Evolutionary conservation across 2,113 vertebrate species (phyloP).

Genomic region (Thunnus maccoyii): DNA sequence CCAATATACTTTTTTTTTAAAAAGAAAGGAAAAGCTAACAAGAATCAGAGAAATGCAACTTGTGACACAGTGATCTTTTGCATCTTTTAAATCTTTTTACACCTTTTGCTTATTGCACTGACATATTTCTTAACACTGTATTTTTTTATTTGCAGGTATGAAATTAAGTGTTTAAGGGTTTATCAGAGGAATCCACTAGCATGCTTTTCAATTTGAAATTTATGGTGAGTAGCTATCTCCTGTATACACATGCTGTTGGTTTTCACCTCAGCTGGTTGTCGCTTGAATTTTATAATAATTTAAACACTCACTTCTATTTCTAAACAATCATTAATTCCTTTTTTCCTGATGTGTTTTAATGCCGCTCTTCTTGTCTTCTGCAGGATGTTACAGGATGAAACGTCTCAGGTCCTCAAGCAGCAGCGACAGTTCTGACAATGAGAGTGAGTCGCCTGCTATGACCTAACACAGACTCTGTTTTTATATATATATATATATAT

Average conservation of each 20-base stretch:
- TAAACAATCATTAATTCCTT: not conserved
- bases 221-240: constrained; percentile 75
- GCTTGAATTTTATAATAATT: too few species aligned
- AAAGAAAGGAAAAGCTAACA: not conserved
- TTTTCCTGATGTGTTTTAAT: not conserved
- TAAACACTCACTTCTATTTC: too few species aligned
- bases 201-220: constrained; percentile 74
- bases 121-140: not conserved
- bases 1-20: not conserved
- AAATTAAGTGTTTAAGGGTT: constrained; percentile 39
- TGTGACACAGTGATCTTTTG: not conserved
- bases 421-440: constrained; percentile 99
- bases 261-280: too few species aligned
- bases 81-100: not conserved
- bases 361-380: not conserved
- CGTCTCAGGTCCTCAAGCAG: constrained; percentile 94
- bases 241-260: not conserved
- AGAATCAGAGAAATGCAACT: too few species aligned
- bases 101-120: not conserved
- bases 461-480: not conserved
- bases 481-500: too few species aligned
- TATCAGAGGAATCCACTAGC: constrained; percentile 69
- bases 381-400: constrained; percentile 98
- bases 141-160: constrained; percentile 62
- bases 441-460: constrained; percentile 88